phyloP scores from a whole-genome alignment of 2,113 vertebrate genomes.

The Scytalopus superciliaris region DNA sequence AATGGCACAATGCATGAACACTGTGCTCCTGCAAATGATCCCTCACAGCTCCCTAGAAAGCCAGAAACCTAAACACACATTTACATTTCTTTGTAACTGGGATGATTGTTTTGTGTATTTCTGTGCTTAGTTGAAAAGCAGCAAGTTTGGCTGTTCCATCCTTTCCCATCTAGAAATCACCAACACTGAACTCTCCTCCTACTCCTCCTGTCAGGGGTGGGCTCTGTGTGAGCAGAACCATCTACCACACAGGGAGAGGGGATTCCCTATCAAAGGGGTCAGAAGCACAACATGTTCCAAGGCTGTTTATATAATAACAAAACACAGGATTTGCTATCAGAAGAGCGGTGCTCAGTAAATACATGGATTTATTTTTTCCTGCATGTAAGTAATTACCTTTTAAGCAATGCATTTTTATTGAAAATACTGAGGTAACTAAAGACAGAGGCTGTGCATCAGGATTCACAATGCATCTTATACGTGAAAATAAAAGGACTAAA shows the following conservation, averaged over 20 bases:
- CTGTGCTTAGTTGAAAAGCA: neutral
- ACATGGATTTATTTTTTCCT: neutral
- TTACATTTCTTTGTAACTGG: neutral
- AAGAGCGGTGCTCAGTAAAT: neutral
- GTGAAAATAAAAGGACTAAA: neutral
- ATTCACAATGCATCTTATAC: neutral
- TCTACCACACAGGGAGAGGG: neutral
- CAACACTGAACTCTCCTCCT: neutral
- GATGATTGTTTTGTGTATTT: neutral
- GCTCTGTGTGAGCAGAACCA: neutral
- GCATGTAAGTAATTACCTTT: neutral
- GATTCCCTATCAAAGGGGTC: neutral
- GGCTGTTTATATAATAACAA: neutral
- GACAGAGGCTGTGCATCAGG: neutral
- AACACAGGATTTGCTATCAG: neutral
- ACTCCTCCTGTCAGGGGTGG: neutral
- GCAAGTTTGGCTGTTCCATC: neutral
- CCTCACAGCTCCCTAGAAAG: neutral
- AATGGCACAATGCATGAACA: neutral
- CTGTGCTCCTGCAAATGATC: fast-evolving
- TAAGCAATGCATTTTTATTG: neutral
- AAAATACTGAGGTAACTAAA: neutral
- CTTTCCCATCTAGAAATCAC: neutral
- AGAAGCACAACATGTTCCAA: neutral
- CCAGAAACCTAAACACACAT: neutral